These are phyloP conservation scores for Drosophila nr. perissopoda DNA, from an alignment of 2,888 invertebrate genomes.

Conservation along the genomic window DNA sequence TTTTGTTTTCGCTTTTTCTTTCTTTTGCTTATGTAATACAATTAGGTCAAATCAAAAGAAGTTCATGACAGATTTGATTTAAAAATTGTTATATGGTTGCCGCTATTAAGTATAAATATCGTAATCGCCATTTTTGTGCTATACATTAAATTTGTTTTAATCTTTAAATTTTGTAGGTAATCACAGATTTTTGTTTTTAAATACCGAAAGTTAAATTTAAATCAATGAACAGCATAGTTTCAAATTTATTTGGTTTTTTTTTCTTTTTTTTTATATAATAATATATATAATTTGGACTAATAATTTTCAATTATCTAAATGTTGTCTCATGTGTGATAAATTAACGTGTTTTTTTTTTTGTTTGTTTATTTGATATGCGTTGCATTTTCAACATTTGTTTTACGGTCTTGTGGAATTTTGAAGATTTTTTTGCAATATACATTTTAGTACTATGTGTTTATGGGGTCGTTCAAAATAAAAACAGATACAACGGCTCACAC, in stretches of 20 bases:
- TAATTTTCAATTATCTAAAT: constrained; percentile 83
- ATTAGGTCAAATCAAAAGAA: constrained; percentile 58
- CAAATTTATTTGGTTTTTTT: constrained; percentile 64
- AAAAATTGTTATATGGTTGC: constrained; percentile 42
- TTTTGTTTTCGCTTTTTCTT: constrained; percentile 12
- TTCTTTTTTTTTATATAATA: constrained; percentile 49
- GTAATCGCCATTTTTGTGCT: constrained; percentile 59
- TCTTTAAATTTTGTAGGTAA: constrained; percentile 84
- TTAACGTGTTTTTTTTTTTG: constrained; percentile 31
- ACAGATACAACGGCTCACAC: constrained; percentile 18
- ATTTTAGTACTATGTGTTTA: constrained; percentile 16
- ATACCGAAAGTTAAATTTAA: constrained; percentile 82
- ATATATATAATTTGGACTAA: constrained; percentile 82
- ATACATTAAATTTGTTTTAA: constrained; percentile 72
- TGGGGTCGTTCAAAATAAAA: constrained; percentile 9
- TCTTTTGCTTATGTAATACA: constrained; percentile 30
- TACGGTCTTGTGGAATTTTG: constrained; percentile 28
- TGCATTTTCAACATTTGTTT: constrained; percentile 64
- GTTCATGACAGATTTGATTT: constrained; percentile 48
- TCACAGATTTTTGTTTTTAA: constrained; percentile 84
- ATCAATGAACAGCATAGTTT: constrained; percentile 78
- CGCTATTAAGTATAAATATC: constrained; percentile 54
- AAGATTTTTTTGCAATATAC: constrained; percentile 18
- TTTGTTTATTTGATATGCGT: constrained; percentile 67
- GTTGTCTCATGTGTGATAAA: constrained; percentile 50